Evolutionary conservation across 2,113 vertebrate genomes (phyloP), one percentile per base, ranked within the genome.

Genomic region (Cranoglanis bouderius): DNA sequence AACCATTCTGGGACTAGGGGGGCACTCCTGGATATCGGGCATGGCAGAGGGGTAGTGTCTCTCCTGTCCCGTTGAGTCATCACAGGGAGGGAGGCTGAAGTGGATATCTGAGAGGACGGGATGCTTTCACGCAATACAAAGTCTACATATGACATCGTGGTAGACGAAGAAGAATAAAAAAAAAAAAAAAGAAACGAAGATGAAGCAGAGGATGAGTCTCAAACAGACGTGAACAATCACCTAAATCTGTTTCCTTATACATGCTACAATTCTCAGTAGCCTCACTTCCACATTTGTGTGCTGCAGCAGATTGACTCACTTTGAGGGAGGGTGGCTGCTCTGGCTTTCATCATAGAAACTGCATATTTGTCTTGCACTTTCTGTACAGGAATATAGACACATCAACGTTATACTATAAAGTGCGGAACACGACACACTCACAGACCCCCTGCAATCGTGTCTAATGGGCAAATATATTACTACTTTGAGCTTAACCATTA

Each of bases 311-410:
- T 77, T 77, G 90, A 97, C 98, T 98, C 95, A 99, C 98, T 98
- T 91, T 95, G 95, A 94, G 96, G 94, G 90, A 95, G 95, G 84
- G 95, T 95, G 75, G 96, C 94, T 0, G 95, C 94, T 91, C 95
- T 97, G 94, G 90, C 97, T 95, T 97, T 98, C 89, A 92, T 95
- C 89, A 85, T 74, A 83, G 91, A 49, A 26, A 94, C 84, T 0
- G 90, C 90, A 90, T 94, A 95, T 91, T 96, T 97, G 90, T 98
- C 97, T 92, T 97, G 98, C 86, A 93, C 93, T 95, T 97, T 98
- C 98, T 99, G 93, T 83, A 0, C 93, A 85, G 92, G 81, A 72
- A 55, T 86, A 46, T 53, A 82, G 88, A 84, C 7, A 49, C 32
- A 53, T 81, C 8, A 59, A 16, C 43, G 1, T 51, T 53, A 51